Evolutionary conservation across 2,888 invertebrate genomes (phyloP).

Genomic region (Papilio protenor): DNA sequence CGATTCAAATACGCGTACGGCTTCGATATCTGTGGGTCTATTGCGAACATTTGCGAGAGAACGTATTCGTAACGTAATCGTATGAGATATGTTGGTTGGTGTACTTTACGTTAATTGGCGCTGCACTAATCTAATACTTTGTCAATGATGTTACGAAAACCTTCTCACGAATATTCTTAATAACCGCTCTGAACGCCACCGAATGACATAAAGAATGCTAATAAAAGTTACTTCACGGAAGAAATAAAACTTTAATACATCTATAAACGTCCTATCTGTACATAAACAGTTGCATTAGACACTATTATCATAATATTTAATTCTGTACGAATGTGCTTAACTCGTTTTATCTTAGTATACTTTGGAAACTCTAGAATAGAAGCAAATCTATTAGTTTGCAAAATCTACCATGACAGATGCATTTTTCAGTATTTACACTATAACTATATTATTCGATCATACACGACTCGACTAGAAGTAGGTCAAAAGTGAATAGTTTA

Average conservation of each 20-base stretch:
- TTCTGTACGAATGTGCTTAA: neutral
- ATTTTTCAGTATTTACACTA: slow-evolving; percentile 15
- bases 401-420: slow-evolving; percentile 2
- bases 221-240: neutral
- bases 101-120: no score
- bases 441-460: slow-evolving; percentile 48
- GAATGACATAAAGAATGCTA: neutral
- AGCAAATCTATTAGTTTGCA: neutral
- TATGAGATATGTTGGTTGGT: neutral
- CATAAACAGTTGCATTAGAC: neutral
- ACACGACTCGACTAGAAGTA: slow-evolving; percentile 62
- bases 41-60: neutral
- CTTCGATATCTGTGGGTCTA: slow-evolving; percentile 40
- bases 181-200: neutral
- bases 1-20: slow-evolving; percentile 59
- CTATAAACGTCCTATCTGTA: neutral
- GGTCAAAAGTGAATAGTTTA: slow-evolving; percentile 64
- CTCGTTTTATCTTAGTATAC: neutral
- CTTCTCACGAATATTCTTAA: no score
- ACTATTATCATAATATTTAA: neutral
- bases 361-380: neutral
- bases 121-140: no score
- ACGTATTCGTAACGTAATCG: neutral
- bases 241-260: neutral
- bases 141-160: no score